These are phyloP conservation scores for Corythornis leucogaster DNA, from an alignment of 2,797 vertebrate species.

Conservation along the genomic window DNA sequence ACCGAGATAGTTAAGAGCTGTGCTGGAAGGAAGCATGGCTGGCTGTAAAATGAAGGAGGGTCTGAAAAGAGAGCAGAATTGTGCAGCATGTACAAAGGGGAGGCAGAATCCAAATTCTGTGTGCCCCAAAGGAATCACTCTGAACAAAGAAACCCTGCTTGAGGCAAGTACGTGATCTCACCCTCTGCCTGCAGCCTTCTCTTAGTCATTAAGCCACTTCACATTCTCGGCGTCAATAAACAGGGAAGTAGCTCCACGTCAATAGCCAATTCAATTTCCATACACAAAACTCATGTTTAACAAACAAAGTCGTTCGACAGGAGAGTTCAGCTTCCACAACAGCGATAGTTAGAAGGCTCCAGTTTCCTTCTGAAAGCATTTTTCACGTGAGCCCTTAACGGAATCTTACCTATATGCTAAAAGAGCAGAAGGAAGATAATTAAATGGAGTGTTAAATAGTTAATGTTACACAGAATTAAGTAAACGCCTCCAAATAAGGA, in stretches of 20 bases:
- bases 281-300: not conserved
- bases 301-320: not conserved
- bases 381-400: not conserved
- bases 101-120: not conserved
- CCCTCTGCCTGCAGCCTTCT: constrained; percentile 19
- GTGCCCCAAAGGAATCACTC: not conserved
- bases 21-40: not conserved
- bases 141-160: constrained; percentile 41
- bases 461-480: not conserved
- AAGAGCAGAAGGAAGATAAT: not conserved
- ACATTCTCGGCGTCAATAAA: constrained; percentile 11
- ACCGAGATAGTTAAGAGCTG: not conserved
- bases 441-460: not conserved
- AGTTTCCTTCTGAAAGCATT: not conserved
- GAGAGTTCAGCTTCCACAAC: not conserved
- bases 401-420: not conserved
- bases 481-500: not conserved
- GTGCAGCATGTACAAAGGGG: not conserved
- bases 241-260: constrained; percentile 15
- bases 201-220: constrained; percentile 42
- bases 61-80: not conserved
- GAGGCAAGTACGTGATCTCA: constrained; percentile 9
- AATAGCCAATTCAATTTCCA: constrained; percentile 34
- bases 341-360: not conserved
- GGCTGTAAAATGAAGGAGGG: not conserved